Evolutionary conservation across 2,797 vertebrate species (phyloP).

Genomic region (Diplodus sargus): DNA sequence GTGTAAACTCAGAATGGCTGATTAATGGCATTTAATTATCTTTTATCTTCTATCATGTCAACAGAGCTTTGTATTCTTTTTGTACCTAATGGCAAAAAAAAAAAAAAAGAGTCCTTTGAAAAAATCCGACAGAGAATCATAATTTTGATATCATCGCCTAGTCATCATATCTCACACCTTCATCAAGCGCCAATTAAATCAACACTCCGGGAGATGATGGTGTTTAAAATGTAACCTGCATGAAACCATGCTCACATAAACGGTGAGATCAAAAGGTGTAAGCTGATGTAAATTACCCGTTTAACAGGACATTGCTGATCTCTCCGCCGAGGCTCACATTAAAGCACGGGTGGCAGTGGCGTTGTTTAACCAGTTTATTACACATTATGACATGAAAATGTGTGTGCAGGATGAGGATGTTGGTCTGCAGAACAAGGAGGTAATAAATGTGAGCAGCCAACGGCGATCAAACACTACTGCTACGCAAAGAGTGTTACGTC

Average conservation of each 20-base stretch:
- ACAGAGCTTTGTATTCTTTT: neutral
- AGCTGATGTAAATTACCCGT: slow-evolving; percentile 37
- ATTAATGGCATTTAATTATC: neutral
- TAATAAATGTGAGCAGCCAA: neutral
- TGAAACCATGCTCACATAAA: slow-evolving; percentile 17
- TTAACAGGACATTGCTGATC: slow-evolving; percentile 8
- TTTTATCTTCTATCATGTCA: neutral
- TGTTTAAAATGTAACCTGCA: neutral
- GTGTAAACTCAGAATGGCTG: neutral
- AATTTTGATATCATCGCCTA: neutral
- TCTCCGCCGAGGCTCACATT: neutral
- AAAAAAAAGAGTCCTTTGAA: no score
- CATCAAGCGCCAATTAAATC: slow-evolving; percentile 15
- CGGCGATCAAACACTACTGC: neutral
- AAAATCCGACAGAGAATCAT: neutral
- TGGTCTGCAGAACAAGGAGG: neutral
- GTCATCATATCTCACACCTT: slow-evolving; percentile 1
- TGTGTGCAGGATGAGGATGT: neutral
- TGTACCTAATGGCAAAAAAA: slow-evolving; percentile 5
- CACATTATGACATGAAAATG: neutral
- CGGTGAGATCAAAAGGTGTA: slow-evolving; percentile 13
- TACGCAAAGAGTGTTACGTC: neutral
- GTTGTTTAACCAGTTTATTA: slow-evolving; percentile 33
- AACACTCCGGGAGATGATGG: neutral
- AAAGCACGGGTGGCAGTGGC: neutral